These are phyloP conservation scores for Rhabditophanes sp. DNA, from an alignment of 2,888 invertebrate genomes.

Conservation along the genomic window DNA sequence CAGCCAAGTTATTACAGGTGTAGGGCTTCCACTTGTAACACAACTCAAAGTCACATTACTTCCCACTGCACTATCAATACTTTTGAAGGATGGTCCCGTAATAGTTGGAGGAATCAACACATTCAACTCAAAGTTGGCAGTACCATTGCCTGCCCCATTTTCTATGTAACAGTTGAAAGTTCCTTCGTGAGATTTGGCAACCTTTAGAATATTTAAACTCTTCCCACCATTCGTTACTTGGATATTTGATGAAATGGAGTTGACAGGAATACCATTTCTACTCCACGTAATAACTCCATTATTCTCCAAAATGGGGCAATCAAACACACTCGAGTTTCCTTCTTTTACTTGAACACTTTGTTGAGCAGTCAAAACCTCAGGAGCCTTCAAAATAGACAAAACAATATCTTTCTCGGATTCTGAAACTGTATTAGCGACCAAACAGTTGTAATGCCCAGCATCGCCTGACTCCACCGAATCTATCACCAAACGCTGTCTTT, in stretches of 20 bases:
- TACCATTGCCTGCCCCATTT: slow-evolving; percentile 45
- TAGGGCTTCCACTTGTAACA: background rate
- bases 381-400: too few relatives aligned
- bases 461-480: too few relatives aligned
- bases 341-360: too few relatives aligned
- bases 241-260: background rate
- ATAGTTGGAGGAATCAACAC: slow-evolving; percentile 42
- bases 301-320: too few relatives aligned
- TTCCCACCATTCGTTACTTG: slow-evolving; percentile 1
- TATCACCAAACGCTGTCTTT: too few relatives aligned
- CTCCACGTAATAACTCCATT: slow-evolving; percentile 18
- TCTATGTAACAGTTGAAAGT: slow-evolving; percentile 37
- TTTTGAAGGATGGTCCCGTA: too few relatives aligned
- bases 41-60: slow-evolving; percentile 1
- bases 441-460: too few relatives aligned
- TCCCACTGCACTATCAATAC: background rate
- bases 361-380: too few relatives aligned
- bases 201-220: slow-evolving; percentile 2
- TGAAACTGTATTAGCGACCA: too few relatives aligned
- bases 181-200: too few relatives aligned
- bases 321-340: too few relatives aligned
- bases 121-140: slow-evolving; percentile 42
- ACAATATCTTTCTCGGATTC: too few relatives aligned
- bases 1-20: background rate
- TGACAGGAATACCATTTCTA: slow-evolving; percentile 4